phyloP scores from a whole-genome alignment of 2,113 vertebrate species.

The Epinephelus cyanopodus region DNA sequence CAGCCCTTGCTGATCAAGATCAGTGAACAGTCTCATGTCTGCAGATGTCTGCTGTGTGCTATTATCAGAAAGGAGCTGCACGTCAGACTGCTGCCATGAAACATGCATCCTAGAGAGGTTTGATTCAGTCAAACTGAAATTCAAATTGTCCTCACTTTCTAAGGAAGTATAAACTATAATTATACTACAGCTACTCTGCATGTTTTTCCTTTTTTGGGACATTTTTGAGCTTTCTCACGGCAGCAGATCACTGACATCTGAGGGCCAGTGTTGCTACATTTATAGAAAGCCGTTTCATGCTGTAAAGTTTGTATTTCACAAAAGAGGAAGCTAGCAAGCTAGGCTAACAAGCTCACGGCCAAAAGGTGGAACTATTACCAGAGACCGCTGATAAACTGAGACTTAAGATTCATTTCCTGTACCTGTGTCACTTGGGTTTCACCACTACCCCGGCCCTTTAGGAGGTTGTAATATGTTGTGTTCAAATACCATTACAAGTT shows the following conservation, averaged over 20 bases:
- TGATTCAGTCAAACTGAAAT: slow-evolving; percentile 22
- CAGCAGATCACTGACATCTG: background rate
- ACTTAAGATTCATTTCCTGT: no score
- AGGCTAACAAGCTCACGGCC: background rate
- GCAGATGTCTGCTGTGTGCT: slow-evolving; percentile 73
- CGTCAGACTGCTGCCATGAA: slow-evolving; percentile 44
- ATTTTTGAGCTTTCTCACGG: background rate
- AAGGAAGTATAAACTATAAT: background rate
- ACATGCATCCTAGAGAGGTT: slow-evolving; percentile 39
- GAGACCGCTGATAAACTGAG: no score
- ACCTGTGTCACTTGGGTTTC: no score
- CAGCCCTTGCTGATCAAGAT: slow-evolving; percentile 80
- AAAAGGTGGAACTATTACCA: background rate
- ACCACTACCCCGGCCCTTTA: no score
- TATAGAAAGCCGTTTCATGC: background rate
- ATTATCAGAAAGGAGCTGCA: slow-evolving; percentile 50
- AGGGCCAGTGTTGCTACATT: background rate
- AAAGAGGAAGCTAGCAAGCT: background rate
- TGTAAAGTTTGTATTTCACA: no score
- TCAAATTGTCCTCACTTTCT: slow-evolving; percentile 1
- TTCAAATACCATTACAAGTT: no score
- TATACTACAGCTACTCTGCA: background rate
- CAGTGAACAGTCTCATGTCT: slow-evolving; percentile 80
- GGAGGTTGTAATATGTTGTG: no score
- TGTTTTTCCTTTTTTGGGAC: background rate